These are phyloP conservation scores for Eospalax fontanierii DNA, from an alignment of 2,797 vertebrate genomes.

Conservation along the genomic window DNA sequence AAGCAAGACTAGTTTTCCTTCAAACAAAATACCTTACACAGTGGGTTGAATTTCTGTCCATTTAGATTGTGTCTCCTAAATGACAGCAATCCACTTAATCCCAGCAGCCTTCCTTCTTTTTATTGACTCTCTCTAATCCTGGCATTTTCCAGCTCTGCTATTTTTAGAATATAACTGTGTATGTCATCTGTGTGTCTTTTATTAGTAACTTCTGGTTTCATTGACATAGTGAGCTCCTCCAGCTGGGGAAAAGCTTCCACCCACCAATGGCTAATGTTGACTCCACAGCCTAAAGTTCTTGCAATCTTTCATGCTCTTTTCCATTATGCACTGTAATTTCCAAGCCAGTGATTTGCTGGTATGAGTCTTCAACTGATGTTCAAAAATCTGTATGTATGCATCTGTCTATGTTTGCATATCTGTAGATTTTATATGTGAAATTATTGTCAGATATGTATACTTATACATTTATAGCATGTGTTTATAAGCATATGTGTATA, in stretches of 20 bases:
- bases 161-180: slow-evolving; percentile 72
- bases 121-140: slow-evolving; percentile 81
- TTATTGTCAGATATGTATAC: background rate
- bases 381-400: background rate
- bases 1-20: slow-evolving; percentile 52
- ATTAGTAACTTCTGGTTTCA: slow-evolving; percentile 73
- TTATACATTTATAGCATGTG: background rate
- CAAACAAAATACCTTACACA: slow-evolving; percentile 62
- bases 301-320: background rate
- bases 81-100: slow-evolving; percentile 62
- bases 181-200: slow-evolving; percentile 78
- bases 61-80: background rate
- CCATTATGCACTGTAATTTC: slow-evolving; percentile 59
- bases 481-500: background rate
- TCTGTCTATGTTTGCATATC: background rate
- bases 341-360: slow-evolving; percentile 75
- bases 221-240: slow-evolving; percentile 75
- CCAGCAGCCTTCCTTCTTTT: slow-evolving; percentile 74
- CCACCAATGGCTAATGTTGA: slow-evolving; percentile 6
- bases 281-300: background rate
- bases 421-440: background rate
- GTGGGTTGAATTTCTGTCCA: slow-evolving; percentile 61
- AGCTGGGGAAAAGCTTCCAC: slow-evolving; percentile 55
- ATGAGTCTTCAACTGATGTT: slow-evolving; percentile 75
- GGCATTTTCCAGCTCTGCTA: slow-evolving; percentile 66